Evolutionary conservation across 2,888 invertebrate genomes (phyloP).

Genomic region (Asteroscopus sphinx): DNA sequence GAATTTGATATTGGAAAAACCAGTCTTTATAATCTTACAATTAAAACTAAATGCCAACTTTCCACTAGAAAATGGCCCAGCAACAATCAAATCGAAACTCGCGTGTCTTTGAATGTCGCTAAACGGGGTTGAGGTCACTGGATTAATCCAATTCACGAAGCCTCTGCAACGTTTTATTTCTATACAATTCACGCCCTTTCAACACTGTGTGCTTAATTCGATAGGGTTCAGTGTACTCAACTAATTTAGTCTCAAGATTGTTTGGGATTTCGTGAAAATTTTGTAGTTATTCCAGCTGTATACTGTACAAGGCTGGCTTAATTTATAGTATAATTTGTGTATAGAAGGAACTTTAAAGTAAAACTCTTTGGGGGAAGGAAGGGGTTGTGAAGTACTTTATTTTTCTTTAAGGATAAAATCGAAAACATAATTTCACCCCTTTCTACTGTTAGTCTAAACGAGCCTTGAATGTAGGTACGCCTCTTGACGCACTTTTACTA

Average conservation of each 20-base stretch:
- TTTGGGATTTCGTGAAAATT: slow-evolving; percentile 28
- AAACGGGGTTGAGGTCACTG: slow-evolving; percentile 72
- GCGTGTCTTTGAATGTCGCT: slow-evolving; percentile 73
- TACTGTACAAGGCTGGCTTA: slow-evolving; percentile 28
- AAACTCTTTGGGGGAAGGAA: too few species aligned
- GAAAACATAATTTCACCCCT: slow-evolving; percentile 19
- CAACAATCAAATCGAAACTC: slow-evolving; percentile 57
- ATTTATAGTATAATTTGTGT: slow-evolving; percentile 6
- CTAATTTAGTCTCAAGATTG: slow-evolving; percentile 38
- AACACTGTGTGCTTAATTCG: slow-evolving; percentile 50
- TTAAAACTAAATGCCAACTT: slow-evolving; percentile 18
- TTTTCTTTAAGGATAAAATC: too few species aligned
- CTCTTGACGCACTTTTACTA: slow-evolving; percentile 9
- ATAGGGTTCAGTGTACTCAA: slow-evolving; percentile 46
- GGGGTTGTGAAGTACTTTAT: too few species aligned
- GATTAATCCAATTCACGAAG: slow-evolving; percentile 76
- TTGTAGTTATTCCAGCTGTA: slow-evolving; percentile 24
- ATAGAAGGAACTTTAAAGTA: slow-evolving; percentile 7
- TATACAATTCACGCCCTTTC: slow-evolving; percentile 53
- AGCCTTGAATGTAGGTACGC: slow-evolving; percentile 14
- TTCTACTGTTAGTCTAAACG: slow-evolving; percentile 20
- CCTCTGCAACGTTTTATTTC: slow-evolving; percentile 65
- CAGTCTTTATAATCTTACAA: slow-evolving; percentile 11
- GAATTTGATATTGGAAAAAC: too few species aligned
- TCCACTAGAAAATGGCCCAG: slow-evolving; percentile 24